phyloP scores from a whole-genome alignment of 2,888 invertebrate species.

The Elegia similella region DNA sequence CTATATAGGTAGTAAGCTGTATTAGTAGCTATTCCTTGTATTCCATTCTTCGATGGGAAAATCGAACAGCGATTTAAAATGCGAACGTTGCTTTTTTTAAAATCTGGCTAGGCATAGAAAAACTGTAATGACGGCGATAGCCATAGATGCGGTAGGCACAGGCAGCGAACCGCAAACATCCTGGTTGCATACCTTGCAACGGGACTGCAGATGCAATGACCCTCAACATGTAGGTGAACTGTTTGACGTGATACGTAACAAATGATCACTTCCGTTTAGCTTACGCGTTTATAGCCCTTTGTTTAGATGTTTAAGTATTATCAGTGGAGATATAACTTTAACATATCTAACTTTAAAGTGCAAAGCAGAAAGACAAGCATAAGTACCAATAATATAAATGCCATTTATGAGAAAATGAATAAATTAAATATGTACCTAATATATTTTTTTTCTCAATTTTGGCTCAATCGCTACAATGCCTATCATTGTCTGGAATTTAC shows the following conservation, averaged over 20 bases:
- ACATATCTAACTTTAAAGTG: too few relatives aligned
- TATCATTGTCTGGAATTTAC: too few relatives aligned
- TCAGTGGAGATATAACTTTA: too few relatives aligned
- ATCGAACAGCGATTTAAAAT: conserved; percentile 1
- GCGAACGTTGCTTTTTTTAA: background rate
- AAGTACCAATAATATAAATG: too few relatives aligned
- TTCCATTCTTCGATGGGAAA: background rate
- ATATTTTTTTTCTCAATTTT: too few relatives aligned
- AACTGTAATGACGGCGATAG: conserved; percentile 3
- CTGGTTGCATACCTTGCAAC: conserved; percentile 12
- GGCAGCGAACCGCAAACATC: conserved; percentile 15
- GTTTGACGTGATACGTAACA: conserved; percentile 9
- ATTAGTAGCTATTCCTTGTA: too few relatives aligned
- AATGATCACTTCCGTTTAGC: background rate
- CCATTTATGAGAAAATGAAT: too few relatives aligned
- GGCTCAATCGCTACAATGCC: too few relatives aligned
- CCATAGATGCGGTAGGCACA: conserved; percentile 11
- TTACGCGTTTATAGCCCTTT: background rate
- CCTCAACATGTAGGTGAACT: conserved; percentile 17
- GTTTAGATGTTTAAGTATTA: too few relatives aligned
- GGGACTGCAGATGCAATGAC: conserved; percentile 16
- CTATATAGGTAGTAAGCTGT: too few relatives aligned
- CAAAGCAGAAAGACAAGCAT: too few relatives aligned
- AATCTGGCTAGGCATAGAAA: background rate
- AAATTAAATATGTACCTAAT: too few relatives aligned